Evolutionary conservation across 2,888 invertebrate genomes (phyloP), one percentile per base, ranked within the genome.

Genomic region (Diabrotica balteata): DNA sequence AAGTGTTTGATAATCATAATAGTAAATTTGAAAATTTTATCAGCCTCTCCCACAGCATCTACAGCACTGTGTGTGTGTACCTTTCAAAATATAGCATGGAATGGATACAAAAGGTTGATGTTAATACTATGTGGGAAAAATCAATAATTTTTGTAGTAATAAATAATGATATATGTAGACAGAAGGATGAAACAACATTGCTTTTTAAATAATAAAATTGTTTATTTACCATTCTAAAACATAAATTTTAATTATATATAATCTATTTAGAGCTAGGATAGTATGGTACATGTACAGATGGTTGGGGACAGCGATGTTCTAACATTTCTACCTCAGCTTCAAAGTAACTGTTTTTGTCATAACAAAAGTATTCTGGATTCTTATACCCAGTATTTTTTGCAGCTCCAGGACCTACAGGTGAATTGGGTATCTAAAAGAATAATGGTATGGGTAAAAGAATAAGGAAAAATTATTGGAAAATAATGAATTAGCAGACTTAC

Each of bases 241-340:
- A 32, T 32, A 32, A 32, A 32, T 5, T 32, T 32, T 32, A 32
- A 32, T 5, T 32, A 32, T 4, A 32, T 59, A 50, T 9, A 51
- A 50, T 49, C 46, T 66, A 66, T 53, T 65, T 59, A 44, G 50
- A 63, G 43, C 51, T 70, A n/a, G 59, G 72, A 71, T 50, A 69
- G 46, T 74, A 76, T 9, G 78, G 78, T 49, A 53, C 71, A 62
- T 78, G 76, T 55, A 76, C 79, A 8, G 92, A 91, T 50, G 95
- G 95, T 81, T 93, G 93, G 22, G 93, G 92, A 66, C 91, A 86
- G 78, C 96, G 88, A 78, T 87, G 92, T 78, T 93, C 90, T 3
- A 88, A 86, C 91, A 96, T 91, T 85, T 95, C 95, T 32, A 93
- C 87, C 86, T 96, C 95, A 59, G 95, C 93, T 84, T 96, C 94